phyloP scores from a whole-genome alignment of 2,113 vertebrate genomes.

The Elaphurus davidianus region DNA sequence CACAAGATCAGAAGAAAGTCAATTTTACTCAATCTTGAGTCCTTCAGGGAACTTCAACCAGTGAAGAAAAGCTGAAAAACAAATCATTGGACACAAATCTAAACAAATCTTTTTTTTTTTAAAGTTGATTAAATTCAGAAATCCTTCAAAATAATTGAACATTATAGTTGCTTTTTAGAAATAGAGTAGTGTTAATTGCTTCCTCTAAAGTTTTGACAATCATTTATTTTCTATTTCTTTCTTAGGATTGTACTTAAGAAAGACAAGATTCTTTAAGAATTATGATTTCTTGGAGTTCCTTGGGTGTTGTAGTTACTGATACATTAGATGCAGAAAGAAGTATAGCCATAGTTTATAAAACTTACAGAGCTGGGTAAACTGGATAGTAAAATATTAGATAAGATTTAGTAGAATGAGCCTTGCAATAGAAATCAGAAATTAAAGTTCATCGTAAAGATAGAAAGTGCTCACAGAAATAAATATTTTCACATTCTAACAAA shows the following conservation, averaged over 20 bases:
- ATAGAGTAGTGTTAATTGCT: neutral
- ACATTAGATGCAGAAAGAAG: neutral
- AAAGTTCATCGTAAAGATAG: neutral
- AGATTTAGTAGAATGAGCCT: neutral
- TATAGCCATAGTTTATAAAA: neutral
- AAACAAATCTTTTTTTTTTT: neutral
- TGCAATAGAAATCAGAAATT: slow-evolving; percentile 34
- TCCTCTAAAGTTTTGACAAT: neutral
- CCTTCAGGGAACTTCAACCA: neutral
- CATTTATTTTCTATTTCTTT: neutral
- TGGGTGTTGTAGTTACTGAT: neutral
- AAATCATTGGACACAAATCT: neutral
- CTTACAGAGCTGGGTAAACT: neutral
- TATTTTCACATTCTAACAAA: neutral
- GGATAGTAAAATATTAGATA: neutral
- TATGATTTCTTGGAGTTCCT: neutral
- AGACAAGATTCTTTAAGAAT: neutral
- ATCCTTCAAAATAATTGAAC: neutral
- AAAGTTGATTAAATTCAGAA: neutral
- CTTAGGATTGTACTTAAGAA: neutral
- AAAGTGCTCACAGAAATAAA: neutral
- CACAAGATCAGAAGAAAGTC: slow-evolving; percentile 12
- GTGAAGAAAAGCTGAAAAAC: neutral
- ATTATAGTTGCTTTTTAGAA: neutral
- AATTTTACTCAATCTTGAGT: slow-evolving; percentile 7